These are phyloP conservation scores for Andrena minutula DNA, from an alignment of 2,888 invertebrate species.

Conservation along the genomic window DNA sequence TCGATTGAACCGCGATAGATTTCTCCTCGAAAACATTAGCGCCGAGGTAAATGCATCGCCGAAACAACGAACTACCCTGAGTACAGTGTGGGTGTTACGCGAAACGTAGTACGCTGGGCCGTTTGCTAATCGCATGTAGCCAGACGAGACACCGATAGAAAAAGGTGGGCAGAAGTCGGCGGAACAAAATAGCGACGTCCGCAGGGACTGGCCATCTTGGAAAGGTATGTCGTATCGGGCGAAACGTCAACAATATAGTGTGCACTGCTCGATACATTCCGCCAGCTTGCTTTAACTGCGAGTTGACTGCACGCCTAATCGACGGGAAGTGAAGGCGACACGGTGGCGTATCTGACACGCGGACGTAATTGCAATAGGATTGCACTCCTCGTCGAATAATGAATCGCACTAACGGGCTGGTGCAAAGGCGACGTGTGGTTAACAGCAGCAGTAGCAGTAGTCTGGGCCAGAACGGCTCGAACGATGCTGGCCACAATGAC, in stretches of 20 bases:
- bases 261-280: slow-evolving; percentile 72
- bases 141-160: background rate
- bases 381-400: slow-evolving; percentile 85
- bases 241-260: slow-evolving; percentile 80
- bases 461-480: slow-evolving; percentile 87
- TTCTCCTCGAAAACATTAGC: slow-evolving; percentile 61
- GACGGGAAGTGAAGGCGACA: slow-evolving; percentile 57
- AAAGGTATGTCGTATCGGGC: slow-evolving; percentile 78
- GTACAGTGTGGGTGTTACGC: slow-evolving; percentile 32
- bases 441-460: slow-evolving; percentile 86
- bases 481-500: slow-evolving; percentile 87
- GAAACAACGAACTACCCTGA: slow-evolving; percentile 55
- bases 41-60: slow-evolving; percentile 50
- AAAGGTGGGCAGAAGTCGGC: slow-evolving; percentile 17
- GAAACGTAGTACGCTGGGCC: slow-evolving; percentile 3
- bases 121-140: slow-evolving; percentile 18
- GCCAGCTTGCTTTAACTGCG: slow-evolving; percentile 60
- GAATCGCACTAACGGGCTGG: slow-evolving; percentile 96
- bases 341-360: slow-evolving; percentile 71
- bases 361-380: slow-evolving; percentile 59
- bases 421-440: slow-evolving; percentile 94
- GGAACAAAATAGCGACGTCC: slow-evolving; percentile 58
- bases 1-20: slow-evolving; percentile 41
- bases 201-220: slow-evolving; percentile 78
- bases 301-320: slow-evolving; percentile 48